Base-by-base conservation (phyloP, 2,797 vertebrate genomes). In the Zalophus californianus region DNA sequence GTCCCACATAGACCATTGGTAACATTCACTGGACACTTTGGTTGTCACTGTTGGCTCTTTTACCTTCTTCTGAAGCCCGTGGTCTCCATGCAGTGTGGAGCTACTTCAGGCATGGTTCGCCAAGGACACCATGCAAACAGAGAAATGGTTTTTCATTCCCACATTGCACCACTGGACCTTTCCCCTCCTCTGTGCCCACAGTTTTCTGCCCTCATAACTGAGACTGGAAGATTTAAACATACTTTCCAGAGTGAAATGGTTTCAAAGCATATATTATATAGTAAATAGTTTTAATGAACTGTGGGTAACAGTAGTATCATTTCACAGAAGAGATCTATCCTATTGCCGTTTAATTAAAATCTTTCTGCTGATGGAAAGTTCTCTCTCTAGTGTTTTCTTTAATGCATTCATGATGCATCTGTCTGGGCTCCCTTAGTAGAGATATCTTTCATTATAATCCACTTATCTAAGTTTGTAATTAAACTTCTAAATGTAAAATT, bases 381-480 rank as follows among this genome's bases (percentile, higher is more conserved):
- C 97, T 84, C 98, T 99, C 98, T 99, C 99, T 98, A 96, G 98
- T 98, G 98, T 98, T 98, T 98, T 98, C 98, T 98, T 98, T 98
- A 99, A 98, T 98, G 98, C 97, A 99, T 98, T 98, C 98, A 94
- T 98, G 98, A 98, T 98, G 98, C 98, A 98, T 98, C 98, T 98
- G 97, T 98, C 98, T 98, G 98, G 98, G 95, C 94, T 98, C 98
- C 98, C 98, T 98, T 98, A 98, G 97, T 98, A 97, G 97, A 98
- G 93, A 98, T 97, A 98, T 98, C 97, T 98, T 99, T 98, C 98
- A 98, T 99, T 99, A 98, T 99, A 99, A 99, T 98, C 98, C 98
- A 98, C 98, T 98, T 99, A 99, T 96, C 96, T 98, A 98, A 98
- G 97, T 98, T 98, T 98, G 98, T 98, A 98, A 98, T 99, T 99